These are phyloP conservation scores for Isaurus tuberculatus DNA, from an alignment of 92 coral and sea anemone genomes.

Conservation along the genomic window DNA sequence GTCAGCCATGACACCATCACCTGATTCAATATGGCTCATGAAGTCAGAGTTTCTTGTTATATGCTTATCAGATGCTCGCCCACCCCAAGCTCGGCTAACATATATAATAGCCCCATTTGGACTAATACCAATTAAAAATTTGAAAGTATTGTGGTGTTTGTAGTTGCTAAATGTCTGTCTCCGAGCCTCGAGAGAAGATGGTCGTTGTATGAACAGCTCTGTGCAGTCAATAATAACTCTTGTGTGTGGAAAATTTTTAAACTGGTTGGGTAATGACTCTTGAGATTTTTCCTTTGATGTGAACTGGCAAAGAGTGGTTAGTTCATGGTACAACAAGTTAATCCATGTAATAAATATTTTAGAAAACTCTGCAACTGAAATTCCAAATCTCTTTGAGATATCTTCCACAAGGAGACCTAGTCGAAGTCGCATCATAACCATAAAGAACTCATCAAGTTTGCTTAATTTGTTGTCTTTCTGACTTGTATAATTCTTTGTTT, in stretches of 20 bases:
- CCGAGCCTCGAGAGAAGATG: conserved; percentile 32
- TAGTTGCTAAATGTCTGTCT: conserved; percentile 35
- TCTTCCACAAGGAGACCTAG: conserved; percentile 28
- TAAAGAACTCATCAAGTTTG: conserved; percentile 16
- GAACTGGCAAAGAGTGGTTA: conserved; percentile 24
- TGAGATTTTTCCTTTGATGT: conserved; percentile 7
- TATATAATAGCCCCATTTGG: conserved; percentile 29
- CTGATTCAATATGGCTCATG: neutral
- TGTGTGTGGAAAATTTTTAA: conserved; percentile 29
- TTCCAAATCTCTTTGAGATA: conserved; percentile 40
- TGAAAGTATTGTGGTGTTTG: conserved; percentile 32
- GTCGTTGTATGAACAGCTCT: conserved; percentile 21
- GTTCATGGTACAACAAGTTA: conserved; percentile 36
- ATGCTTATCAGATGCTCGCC: conserved; percentile 46
- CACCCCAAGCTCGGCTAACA: conserved; percentile 40
- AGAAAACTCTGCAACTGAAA: conserved; percentile 25
- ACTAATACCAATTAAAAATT: conserved; percentile 28
- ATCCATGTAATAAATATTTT: conserved; percentile 43
- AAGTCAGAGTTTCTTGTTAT: conserved; percentile 29
- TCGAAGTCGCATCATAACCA: conserved; percentile 39
- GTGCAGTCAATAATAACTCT: conserved; percentile 36
- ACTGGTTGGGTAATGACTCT: conserved; percentile 18
- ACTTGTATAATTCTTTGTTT: conserved; percentile 34
- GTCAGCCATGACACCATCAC: conserved; percentile 41
- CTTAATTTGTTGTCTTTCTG: conserved; percentile 14